Evolutionary conservation across 2,888 invertebrate genomes (phyloP), one percentile per base, ranked within the genome.

Genomic region (Hyles lineata): DNA sequence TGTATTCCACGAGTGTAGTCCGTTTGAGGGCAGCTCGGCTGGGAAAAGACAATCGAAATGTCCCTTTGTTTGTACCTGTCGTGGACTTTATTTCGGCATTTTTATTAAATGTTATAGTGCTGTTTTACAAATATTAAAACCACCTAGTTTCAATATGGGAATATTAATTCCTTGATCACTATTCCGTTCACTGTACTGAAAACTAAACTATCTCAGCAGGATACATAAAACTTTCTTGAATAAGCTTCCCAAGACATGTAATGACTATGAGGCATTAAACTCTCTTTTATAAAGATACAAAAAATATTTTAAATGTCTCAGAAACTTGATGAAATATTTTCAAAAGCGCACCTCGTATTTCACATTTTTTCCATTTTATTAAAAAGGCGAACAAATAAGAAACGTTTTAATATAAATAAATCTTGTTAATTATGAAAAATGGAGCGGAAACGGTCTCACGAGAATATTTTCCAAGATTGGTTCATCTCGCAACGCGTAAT

Each of bases 401-500:
- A 67, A 43, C 67, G 50, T 67, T 67, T 43, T 23, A 67, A 21
- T 67, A 21, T 67, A 21, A 3, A 67, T 67, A 50, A 67, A 67
- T 67, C 67, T 43, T 23, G 67, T 67, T 67, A 67, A 67, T 67
- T 67, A 50, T 67, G 35, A 67, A 67, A 50, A 67, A 62, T n/a
- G 19, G 32, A 50, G 50, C 43, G 67, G 23, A 50, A 67, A 50
- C 35, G 35, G 23, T 50, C 67, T 67, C 67, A 67, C 23, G 67
- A 50, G 67, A 67, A 67, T 67, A 67, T 67, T 67, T 67, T 50
- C 67, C 67, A 23, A 67, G 67, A 67, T 67, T 67, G 67, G 50
- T 67, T 43, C 67, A 67, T 23, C 67, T 21, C 21, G 23, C 67
- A 23, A 50, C 7, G 43, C 67, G 23, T 21, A 67, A 50, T 50